These are phyloP conservation scores for Xiphydria camelus DNA, from an alignment of 2,888 invertebrate species.

Conservation along the genomic window DNA sequence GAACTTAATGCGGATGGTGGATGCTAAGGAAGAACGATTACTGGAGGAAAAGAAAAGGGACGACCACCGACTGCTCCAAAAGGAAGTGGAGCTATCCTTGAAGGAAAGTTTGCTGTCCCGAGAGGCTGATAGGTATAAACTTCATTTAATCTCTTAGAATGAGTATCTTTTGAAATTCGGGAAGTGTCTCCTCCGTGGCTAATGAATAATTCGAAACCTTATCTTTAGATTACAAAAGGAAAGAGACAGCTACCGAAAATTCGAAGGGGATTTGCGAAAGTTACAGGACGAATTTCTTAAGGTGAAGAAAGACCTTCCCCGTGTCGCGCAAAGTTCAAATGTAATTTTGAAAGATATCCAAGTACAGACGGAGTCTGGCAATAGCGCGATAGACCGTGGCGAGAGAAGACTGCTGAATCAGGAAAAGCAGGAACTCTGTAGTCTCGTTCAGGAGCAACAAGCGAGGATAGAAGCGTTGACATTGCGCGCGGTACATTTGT, in stretches of 20 bases:
- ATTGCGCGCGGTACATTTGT: conserved; percentile 40
- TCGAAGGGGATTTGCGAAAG: conserved; percentile 44
- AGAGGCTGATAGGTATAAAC: conserved; percentile 43
- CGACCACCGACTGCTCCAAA: conserved; percentile 36
- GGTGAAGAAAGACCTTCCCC: conserved; percentile 34
- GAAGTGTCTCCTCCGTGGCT: no score
- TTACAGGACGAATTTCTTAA: conserved; percentile 44
- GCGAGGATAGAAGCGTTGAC: conserved; percentile 50
- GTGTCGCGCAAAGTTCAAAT: conserved; percentile 14
- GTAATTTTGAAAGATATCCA: conserved; percentile 29
- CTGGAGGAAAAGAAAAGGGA: conserved; percentile 35
- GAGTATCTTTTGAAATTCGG: no score
- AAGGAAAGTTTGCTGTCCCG: conserved; percentile 44
- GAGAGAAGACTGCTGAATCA: conserved; percentile 35
- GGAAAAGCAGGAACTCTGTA: conserved; percentile 45
- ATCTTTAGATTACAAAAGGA: conserved; percentile 45
- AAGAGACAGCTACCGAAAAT: conserved; percentile 35
- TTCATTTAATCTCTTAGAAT: neutral
- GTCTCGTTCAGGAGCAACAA: conserved; percentile 44
- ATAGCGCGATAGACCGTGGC: conserved; percentile 18
- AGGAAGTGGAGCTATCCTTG: conserved; percentile 41
- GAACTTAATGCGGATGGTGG: conserved; percentile 39
- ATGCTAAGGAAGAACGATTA: conserved; percentile 40
- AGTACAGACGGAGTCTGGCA: conserved; percentile 45
- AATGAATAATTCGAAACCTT: neutral